These are phyloP conservation scores for Ictalurus punctatus DNA, from an alignment of 2,113 vertebrate genomes.

Conservation along the genomic window DNA sequence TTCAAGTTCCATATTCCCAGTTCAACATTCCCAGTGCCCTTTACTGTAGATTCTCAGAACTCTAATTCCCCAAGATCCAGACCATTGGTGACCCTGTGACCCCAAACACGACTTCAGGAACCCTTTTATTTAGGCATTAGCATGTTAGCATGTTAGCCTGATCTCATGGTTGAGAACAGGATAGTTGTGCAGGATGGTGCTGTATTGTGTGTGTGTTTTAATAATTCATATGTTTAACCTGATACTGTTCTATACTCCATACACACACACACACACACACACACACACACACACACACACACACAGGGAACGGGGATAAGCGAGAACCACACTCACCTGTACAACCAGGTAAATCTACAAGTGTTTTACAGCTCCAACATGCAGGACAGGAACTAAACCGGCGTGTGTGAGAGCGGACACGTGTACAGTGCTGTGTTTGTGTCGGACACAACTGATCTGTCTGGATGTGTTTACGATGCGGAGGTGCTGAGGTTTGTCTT, in stretches of 20 bases:
- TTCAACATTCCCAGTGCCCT: neutral
- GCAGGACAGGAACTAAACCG: neutral
- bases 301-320: neutral
- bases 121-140: neutral
- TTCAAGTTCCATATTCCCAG: neutral
- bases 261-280: neutral
- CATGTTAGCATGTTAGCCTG: neutral
- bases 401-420: neutral
- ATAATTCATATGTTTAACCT: constrained; percentile 30
- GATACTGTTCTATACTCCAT: neutral
- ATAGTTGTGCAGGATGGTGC: neutral
- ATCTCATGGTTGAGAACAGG: neutral
- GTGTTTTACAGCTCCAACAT: neutral
- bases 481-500: neutral
- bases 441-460: neutral
- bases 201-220: constrained; percentile 17
- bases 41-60: neutral
- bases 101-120: neutral
- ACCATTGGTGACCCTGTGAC: neutral
- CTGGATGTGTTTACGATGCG: neutral
- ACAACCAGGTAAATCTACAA: neutral
- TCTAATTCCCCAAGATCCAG: neutral
- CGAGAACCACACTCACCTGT: neutral
- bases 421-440: neutral
- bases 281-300: neutral